A percentile compares a stretch with the other conserved stretches of the same genome.
phyloP scores from a whole-genome alignment of 2,113 vertebrate species.

The Oreochromis spilurus region DNA sequence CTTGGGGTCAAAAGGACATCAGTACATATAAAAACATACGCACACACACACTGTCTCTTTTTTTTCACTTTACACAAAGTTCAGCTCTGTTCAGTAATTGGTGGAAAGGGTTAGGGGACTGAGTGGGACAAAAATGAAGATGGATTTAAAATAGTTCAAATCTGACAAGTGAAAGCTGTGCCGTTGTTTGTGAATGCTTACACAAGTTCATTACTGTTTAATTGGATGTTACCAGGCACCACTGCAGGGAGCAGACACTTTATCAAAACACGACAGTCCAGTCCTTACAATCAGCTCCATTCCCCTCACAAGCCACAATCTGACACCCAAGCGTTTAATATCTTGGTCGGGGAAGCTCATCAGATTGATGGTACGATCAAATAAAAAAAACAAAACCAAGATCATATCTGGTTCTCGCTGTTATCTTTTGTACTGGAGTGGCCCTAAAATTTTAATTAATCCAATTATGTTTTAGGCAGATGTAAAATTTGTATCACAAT shows the following conservation, averaged over 20 bases:
- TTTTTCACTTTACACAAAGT: conserved; percentile 25
- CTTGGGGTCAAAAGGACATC: background rate
- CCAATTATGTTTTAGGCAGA: background rate
- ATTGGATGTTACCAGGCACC: conserved; percentile 40
- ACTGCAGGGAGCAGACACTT: conserved; percentile 41
- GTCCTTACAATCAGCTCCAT: background rate
- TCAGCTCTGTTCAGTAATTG: background rate
- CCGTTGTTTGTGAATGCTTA: conserved; percentile 14
- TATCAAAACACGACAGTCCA: conserved; percentile 47
- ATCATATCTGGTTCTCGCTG: background rate
- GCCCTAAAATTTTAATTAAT: background rate
- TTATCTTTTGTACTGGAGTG: background rate
- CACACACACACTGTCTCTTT: background rate
- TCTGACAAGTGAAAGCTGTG: background rate
- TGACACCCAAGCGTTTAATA: background rate
- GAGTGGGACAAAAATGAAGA: background rate
- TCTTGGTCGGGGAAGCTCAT: background rate
- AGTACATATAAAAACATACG: background rate
- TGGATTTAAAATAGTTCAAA: background rate
- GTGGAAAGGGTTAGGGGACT: background rate
- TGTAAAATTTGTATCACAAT: background rate
- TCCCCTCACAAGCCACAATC: background rate
- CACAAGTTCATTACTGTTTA: conserved; percentile 35
- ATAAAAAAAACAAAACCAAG: background rate
- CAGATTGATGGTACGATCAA: background rate